These are phyloP conservation scores for Drosophila kuntzei DNA, from an alignment of 2,888 invertebrate species.

Conservation along the genomic window DNA sequence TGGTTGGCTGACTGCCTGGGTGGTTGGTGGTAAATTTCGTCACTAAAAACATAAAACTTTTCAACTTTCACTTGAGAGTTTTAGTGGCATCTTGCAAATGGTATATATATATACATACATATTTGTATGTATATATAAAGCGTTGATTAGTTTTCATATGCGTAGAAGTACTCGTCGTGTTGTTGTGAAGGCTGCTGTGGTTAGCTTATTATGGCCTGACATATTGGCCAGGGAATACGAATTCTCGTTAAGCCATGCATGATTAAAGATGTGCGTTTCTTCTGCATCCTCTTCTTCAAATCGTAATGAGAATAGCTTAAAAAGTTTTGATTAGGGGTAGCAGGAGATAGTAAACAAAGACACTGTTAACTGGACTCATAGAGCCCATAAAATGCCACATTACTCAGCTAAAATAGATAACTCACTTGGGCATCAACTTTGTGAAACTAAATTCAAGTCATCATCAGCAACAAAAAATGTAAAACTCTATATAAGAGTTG, in stretches of 20 bases:
- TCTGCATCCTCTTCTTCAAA: constrained; percentile 43
- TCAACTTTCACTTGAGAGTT: constrained; percentile 69
- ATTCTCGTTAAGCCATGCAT: constrained; percentile 59
- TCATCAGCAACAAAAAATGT: neutral
- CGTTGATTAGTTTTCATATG: constrained; percentile 69
- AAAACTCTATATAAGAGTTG: neutral
- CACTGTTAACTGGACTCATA: constrained; percentile 32
- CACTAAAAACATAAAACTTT: constrained; percentile 56
- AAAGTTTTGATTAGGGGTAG: constrained; percentile 54
- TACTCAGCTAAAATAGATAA: constrained; percentile 27
- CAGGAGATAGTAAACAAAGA: constrained; percentile 23
- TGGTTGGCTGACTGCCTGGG: constrained; percentile 11
- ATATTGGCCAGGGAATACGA: constrained; percentile 65
- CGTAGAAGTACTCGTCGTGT: constrained; percentile 4
- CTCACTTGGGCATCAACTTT: constrained; percentile 14
- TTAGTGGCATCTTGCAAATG: constrained; percentile 50
- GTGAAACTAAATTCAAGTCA: neutral
- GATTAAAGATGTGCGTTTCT: constrained; percentile 66
- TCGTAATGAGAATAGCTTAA: constrained; percentile 66
- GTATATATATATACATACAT: neutral
- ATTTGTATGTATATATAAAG: constrained; percentile 2
- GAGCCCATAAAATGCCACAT: constrained; percentile 15
- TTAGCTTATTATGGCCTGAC: constrained; percentile 45
- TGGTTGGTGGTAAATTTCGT: constrained; percentile 28
- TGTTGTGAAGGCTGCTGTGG: constrained; percentile 32